Evolutionary conservation across 2,797 vertebrate genomes (phyloP).

Genomic region (Cyclopterus lumpus): DNA sequence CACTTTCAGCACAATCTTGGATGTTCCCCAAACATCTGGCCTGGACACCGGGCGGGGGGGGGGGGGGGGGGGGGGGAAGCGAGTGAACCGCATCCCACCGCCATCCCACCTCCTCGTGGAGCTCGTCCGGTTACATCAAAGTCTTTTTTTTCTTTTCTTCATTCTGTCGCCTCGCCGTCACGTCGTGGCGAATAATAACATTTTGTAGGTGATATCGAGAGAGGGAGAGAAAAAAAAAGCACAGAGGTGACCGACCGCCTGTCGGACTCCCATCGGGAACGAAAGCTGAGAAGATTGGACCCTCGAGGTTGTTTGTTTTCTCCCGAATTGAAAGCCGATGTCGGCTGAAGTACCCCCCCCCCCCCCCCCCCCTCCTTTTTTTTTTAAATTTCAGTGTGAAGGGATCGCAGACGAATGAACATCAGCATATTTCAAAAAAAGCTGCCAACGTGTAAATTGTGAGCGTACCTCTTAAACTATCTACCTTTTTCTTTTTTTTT

Average conservation of each 20-base stretch:
- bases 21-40: constrained; percentile 75
- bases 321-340: constrained; percentile 4
- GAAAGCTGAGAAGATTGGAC: background rate
- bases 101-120: constrained; percentile 26
- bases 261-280: too few species aligned
- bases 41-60: too few species aligned
- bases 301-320: background rate
- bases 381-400: background rate
- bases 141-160: constrained; percentile 20
- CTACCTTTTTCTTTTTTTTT: too few species aligned
- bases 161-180: constrained; percentile 40
- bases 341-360: constrained; percentile 7
- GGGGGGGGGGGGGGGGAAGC: too few species aligned
- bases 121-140: constrained; percentile 30
- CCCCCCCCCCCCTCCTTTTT: background rate
- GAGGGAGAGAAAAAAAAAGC: constrained; percentile 55
- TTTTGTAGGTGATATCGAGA: constrained; percentile 18
- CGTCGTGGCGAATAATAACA: constrained; percentile 23
- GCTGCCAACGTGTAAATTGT: constrained; percentile 23
- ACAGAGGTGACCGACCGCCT: constrained; percentile 44
- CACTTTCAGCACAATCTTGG: constrained; percentile 84
- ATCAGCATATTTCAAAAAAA: constrained; percentile 37
- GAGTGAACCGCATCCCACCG: constrained; percentile 48
- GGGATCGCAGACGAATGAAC: constrained; percentile 26
- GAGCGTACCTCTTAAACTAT: constrained; percentile 8